A percentile compares a stretch with the other conserved stretches of the same genome.
Conservation (phyloP, 1,140 invertebrate genomes). For the Sycophaga agraensis region DNA sequence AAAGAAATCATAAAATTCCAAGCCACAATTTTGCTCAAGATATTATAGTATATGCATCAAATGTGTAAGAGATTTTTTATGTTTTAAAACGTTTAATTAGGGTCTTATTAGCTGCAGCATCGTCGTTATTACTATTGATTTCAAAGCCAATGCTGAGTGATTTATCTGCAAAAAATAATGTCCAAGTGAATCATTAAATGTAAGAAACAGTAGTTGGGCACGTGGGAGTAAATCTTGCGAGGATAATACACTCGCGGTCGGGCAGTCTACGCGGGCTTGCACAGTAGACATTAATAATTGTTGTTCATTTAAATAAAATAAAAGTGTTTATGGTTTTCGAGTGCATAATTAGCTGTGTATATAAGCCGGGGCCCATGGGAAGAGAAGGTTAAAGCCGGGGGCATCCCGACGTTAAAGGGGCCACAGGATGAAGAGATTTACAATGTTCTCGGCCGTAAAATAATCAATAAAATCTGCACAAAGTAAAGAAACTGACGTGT, state of each 20-base stretch:
- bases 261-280: background rate
- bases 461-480: conserved; percentile 58
- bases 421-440: conserved; percentile 55
- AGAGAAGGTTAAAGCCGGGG: background rate
- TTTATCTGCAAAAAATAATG: too few relatives aligned
- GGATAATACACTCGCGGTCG: background rate
- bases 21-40: too few relatives aligned
- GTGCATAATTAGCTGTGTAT: conserved; percentile 2
- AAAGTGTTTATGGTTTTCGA: background rate
- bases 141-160: too few relatives aligned
- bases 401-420: background rate
- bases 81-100: too few relatives aligned
- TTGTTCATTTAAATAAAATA: background rate
- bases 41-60: too few relatives aligned
- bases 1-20: too few relatives aligned
- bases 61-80: too few relatives aligned
- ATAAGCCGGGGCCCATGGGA: background rate
- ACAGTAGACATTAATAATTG: background rate
- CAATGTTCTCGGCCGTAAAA: conserved; percentile 56
- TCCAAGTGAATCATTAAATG: too few relatives aligned
- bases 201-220: background rate
- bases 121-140: background rate
- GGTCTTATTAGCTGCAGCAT: too few relatives aligned
- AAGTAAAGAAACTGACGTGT: conserved; percentile 58
- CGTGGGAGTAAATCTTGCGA: too few relatives aligned